Conservation (phyloP, 2,797 vertebrate genomes). For the Argyrosomus regius region DNA sequence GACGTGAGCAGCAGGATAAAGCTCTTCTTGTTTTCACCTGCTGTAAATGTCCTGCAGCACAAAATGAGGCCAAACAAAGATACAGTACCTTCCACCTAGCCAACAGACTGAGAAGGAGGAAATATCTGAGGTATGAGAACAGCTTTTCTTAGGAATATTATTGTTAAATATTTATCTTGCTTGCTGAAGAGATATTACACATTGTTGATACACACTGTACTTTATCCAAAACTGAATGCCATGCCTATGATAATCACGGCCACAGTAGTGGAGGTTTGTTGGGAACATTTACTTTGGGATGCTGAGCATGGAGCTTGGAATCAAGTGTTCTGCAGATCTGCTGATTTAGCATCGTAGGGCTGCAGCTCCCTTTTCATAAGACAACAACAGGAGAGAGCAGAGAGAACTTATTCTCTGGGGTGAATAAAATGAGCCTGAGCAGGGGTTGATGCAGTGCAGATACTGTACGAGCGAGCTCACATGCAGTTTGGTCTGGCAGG, state of each 20-base stretch:
- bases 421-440: conserved; percentile 46
- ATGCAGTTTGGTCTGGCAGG: conserved; percentile 64
- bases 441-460: conserved; percentile 70
- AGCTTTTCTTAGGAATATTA: conserved; percentile 64
- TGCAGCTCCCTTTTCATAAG: conserved; percentile 57
- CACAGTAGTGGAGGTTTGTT: conserved; percentile 49
- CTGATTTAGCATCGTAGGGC: conserved; percentile 68
- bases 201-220: conserved; percentile 32
- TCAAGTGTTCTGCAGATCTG: conserved; percentile 66
- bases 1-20: conserved; percentile 57
- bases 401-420: conserved; percentile 42
- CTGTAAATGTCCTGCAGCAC: conserved; percentile 39
- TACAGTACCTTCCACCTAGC: conserved; percentile 25
- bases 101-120: conserved; percentile 36
- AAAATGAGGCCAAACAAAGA: conserved; percentile 45
- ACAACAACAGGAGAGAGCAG: conserved; percentile 50
- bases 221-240: conserved; percentile 40
- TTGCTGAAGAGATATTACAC: conserved; percentile 54
- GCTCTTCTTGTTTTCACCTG: conserved; percentile 67
- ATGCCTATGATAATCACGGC: conserved; percentile 40
- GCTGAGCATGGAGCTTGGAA: conserved; percentile 55
- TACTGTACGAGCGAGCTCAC: conserved; percentile 30
- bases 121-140: conserved; percentile 54
- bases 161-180: conserved; percentile 63
- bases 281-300: conserved; percentile 76